Evolutionary conservation across 2,888 invertebrate genomes (phyloP).

Genomic region (Branchinecta sandiegonensis): DNA sequence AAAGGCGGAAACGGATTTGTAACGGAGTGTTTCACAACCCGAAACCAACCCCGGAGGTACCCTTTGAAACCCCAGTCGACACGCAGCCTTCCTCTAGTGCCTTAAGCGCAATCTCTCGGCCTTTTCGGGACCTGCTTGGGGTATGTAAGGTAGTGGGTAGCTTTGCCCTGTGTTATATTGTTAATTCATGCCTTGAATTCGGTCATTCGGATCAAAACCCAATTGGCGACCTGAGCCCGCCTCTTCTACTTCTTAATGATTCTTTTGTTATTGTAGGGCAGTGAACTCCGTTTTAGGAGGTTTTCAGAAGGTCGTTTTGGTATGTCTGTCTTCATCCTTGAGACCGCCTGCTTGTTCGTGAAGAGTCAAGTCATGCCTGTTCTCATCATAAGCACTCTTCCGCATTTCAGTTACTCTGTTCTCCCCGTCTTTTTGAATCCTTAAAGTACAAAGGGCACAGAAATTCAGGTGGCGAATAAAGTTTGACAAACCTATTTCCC

Average conservation of each 20-base stretch:
- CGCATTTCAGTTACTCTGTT: too few relatives aligned
- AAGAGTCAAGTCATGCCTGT: too few relatives aligned
- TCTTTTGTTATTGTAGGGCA: neutral
- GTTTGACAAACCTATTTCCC: too few relatives aligned
- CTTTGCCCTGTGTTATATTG: neutral
- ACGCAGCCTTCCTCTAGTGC: neutral
- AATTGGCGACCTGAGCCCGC: neutral
- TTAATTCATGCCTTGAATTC: neutral
- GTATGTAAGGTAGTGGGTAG: slow-evolving; percentile 7
- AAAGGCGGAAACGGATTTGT: slow-evolving; percentile 7
- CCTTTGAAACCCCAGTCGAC: neutral
- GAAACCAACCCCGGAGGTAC: neutral
- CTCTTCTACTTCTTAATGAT: neutral
- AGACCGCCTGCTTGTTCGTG: too few relatives aligned
- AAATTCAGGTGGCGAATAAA: too few relatives aligned
- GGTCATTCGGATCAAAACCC: neutral
- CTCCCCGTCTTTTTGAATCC: too few relatives aligned
- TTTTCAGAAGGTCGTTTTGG: too few relatives aligned
- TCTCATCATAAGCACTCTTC: too few relatives aligned
- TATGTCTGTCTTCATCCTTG: too few relatives aligned
- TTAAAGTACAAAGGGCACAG: too few relatives aligned
- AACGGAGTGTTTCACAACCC: neutral
- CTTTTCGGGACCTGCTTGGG: neutral
- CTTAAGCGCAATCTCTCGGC: neutral
- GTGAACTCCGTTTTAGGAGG: too few relatives aligned